Evolutionary conservation across 2,113 vertebrate species (phyloP).

Genomic region (Boleophthalmus pectinirostris): DNA sequence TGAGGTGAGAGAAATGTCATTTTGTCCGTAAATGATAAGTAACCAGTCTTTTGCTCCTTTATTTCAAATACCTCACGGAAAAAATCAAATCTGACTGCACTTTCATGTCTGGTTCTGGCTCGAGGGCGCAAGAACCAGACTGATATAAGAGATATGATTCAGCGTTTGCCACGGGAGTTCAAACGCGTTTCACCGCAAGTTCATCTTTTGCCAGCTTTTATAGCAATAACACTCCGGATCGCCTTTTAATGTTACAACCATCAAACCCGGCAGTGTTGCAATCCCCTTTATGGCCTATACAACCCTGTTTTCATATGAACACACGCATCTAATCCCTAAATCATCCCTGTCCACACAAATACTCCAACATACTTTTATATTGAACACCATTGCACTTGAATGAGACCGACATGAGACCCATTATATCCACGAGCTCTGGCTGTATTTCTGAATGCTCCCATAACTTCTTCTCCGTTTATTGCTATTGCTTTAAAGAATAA

Average conservation of each 20-base stretch:
- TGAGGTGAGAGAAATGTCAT: too few relatives aligned
- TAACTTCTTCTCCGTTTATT: constrained; percentile 2
- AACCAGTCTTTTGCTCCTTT: too few relatives aligned
- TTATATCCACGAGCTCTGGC: neutral
- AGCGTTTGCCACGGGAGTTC: too few relatives aligned
- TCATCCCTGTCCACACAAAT: neutral
- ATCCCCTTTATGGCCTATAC: neutral
- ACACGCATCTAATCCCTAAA: neutral
- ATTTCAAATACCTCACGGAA: too few relatives aligned
- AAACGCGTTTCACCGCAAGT: neutral
- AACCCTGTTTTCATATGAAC: neutral
- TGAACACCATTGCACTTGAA: neutral
- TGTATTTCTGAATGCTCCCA: neutral
- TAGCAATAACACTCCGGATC: neutral
- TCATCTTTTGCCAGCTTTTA: neutral
- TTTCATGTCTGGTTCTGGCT: too few relatives aligned
- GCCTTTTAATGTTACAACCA: neutral
- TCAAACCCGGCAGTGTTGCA: neutral
- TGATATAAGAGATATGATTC: too few relatives aligned
- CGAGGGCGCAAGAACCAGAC: too few relatives aligned
- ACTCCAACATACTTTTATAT: neutral
- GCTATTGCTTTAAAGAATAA: neutral
- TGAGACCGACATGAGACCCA: neutral
- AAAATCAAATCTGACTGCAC: too few relatives aligned
- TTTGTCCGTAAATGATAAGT: too few relatives aligned